Evolutionary conservation across 2,888 invertebrate species (phyloP), one percentile per base, ranked within the genome.

Genomic region (Rhamnusium bicolor): DNA sequence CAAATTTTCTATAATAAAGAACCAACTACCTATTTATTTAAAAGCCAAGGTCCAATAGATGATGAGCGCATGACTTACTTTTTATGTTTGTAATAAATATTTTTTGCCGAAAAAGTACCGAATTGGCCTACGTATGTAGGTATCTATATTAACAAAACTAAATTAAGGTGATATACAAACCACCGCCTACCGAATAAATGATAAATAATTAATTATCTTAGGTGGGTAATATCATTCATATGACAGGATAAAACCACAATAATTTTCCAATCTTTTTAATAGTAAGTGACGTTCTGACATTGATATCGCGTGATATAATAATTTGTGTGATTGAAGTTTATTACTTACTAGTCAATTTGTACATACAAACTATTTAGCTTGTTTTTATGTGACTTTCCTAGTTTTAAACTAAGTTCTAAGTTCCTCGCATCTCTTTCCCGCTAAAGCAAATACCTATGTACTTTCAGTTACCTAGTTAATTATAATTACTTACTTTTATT

Each of bases 261-360:
- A 65, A 53, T 21, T 65, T 53, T 16, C 6, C 32, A 54, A 32
- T 65, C 16, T 29, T 65, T 51, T n/a, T 24, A 10, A 32, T 32
- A 18, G 12, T 27, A 19, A 18, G n/a, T 40, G 40, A 40, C 40
- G n/a, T 40, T 40, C 12, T 65, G 58, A 54, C 60, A 67, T 56
- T 67, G 56, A 56, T 47, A 68, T 68, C 68, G 46, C 47, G 58
- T 68, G 68, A 54, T 54, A 46, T 54, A 56, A 67, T 54, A 14
- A 40, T 56, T 40, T 21, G 14, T 51, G 53, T 14, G 53, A 49
- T 49, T 49, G 19, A 46, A 62, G 46, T 7, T 18, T 29, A 63
- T 54, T 54, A 49, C 12, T 47, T 32, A 19, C 65, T 27, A 49
- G 53, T 63, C 65, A 65, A 65, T 32, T 8, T 10, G 51, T 65